These are phyloP conservation scores for Eueides isabella DNA, from an alignment of 1,140 invertebrate species.

Conservation along the genomic window DNA sequence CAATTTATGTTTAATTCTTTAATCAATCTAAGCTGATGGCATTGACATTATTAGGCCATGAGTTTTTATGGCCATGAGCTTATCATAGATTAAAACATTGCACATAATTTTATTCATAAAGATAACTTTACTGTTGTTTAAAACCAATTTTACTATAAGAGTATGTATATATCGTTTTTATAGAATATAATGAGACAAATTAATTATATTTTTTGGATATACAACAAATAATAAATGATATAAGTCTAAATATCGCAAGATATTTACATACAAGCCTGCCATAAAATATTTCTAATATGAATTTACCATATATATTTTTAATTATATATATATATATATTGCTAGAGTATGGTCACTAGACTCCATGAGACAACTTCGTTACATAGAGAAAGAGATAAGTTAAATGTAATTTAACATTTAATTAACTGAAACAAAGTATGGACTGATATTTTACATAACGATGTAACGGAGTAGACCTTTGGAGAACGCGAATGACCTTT, in stretches of 20 bases:
- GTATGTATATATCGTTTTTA: too few relatives aligned
- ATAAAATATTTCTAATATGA: too few relatives aligned
- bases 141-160: not conserved
- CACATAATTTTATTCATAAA: not conserved
- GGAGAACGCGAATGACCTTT: constrained; percentile 15
- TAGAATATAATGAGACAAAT: not conserved
- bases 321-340: too few relatives aligned
- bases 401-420: not conserved
- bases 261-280: too few relatives aligned
- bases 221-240: too few relatives aligned
- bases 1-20: not conserved
- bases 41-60: not conserved
- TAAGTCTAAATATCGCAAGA: too few relatives aligned
- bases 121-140: too few relatives aligned
- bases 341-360: not conserved
- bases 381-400: not conserved
- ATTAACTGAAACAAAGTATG: not conserved
- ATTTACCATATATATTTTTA: too few relatives aligned
- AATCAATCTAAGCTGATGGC: not conserved
- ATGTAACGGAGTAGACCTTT: constrained; percentile 8
- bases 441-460: not conserved
- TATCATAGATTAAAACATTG: not conserved
- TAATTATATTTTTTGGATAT: not conserved
- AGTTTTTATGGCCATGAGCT: not conserved
- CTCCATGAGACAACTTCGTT: not conserved